Evolutionary conservation across 2,113 vertebrate genomes (phyloP).

Genomic region (Hylia prasina): DNA sequence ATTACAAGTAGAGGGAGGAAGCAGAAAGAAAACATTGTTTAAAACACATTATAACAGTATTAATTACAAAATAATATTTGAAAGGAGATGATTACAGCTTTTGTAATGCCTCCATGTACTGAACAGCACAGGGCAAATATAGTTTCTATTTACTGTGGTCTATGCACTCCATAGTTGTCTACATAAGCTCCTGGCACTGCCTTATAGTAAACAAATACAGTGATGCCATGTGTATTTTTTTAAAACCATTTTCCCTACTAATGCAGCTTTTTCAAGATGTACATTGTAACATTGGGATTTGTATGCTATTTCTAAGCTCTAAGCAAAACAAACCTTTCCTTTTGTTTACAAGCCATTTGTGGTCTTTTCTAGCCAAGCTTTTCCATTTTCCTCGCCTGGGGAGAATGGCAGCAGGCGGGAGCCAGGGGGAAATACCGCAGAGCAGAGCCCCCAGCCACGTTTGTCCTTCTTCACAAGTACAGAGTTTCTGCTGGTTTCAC

Average conservation of each 20-base stretch:
- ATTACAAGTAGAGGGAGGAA: background rate
- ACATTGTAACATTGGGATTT: background rate
- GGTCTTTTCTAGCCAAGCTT: background rate
- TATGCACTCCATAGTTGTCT: background rate
- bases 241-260: fast-evolving
- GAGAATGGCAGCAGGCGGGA: background rate
- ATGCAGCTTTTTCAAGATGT: background rate
- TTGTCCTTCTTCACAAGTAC: background rate
- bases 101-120: background rate
- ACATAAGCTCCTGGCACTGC: background rate
- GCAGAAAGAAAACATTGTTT: background rate
- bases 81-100: background rate
- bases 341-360: background rate
- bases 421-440: background rate
- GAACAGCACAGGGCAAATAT: background rate
- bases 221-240: background rate
- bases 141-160: background rate
- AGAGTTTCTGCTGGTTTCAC: background rate
- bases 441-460: fast-evolving
- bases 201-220: background rate
- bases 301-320: background rate
- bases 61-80: background rate
- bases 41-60: background rate
- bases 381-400: background rate
- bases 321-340: background rate